A percentile compares a stretch with the other conserved stretches of the same genome.
These are phyloP conservation scores for Cebus imitator DNA, from an alignment of 2,113 vertebrate species.

Conservation along the genomic window DNA sequence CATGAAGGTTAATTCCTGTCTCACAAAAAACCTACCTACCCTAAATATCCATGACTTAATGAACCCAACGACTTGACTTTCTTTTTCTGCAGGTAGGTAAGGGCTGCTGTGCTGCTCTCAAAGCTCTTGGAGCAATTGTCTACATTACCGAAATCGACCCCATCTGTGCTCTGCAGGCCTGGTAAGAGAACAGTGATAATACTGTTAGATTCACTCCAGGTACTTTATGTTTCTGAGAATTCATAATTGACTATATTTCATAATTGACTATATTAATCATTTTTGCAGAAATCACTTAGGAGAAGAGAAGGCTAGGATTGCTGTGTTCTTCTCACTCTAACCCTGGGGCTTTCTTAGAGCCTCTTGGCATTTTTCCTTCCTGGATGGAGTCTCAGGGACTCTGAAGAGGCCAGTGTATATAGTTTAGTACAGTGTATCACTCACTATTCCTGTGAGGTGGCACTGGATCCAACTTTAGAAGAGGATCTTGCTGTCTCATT, in stretches of 20 bases:
- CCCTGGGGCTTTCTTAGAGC: not conserved
- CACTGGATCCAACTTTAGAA: not conserved
- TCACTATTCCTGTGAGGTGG: not conserved
- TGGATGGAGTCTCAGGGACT: not conserved
- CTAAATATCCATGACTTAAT: not conserved
- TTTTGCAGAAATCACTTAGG: not conserved
- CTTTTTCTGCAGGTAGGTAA: conserved; percentile 92
- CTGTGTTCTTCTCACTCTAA: not conserved
- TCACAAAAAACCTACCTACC: not conserved
- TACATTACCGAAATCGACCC: conserved; percentile 98
- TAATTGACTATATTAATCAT: not conserved
- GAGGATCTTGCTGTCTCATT: not conserved
- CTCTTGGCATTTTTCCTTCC: not conserved
- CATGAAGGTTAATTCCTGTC: not conserved
- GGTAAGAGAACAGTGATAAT: conserved; percentile 86
- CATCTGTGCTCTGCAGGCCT: conserved; percentile 97
- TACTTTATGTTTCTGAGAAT: not conserved
- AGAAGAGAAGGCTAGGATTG: not conserved
- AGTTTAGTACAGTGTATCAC: not conserved
- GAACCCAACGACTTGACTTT: not conserved
- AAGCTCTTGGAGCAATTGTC: conserved; percentile 96
- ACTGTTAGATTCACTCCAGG: not conserved
- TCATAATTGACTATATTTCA: not conserved
- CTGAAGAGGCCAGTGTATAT: not conserved
- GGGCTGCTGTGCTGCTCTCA: conserved; percentile 97